A percentile compares a stretch with the other conserved stretches of the same genome.
These are phyloP conservation scores for Apistogramma diplotaenia DNA, from an alignment of 2,113 vertebrate genomes.

Conservation along the genomic window DNA sequence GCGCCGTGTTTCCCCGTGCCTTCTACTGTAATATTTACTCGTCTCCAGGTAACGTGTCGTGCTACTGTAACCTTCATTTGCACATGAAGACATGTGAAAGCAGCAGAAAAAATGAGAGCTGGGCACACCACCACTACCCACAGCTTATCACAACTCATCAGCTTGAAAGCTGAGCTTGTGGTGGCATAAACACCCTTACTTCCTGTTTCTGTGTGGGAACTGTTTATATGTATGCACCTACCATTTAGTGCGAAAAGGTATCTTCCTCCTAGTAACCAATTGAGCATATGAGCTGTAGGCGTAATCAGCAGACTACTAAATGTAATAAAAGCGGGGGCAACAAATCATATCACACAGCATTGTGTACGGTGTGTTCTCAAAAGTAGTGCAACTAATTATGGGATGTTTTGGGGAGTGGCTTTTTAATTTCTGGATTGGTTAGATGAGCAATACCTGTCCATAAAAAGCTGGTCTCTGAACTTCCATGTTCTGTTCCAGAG, in stretches of 20 bases:
- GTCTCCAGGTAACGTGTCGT: background rate
- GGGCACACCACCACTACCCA: background rate
- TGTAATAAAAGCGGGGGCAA: background rate
- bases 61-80: background rate
- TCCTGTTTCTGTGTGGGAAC: constrained; percentile 16
- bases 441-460: background rate
- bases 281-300: background rate
- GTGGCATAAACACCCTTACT: background rate
- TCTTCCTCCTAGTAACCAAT: background rate
- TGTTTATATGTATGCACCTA: background rate
- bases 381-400: background rate
- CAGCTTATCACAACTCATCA: background rate
- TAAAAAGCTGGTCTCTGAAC: background rate
- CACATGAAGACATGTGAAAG: background rate
- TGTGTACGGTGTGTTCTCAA: background rate
- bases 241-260: background rate
- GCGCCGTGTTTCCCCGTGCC: background rate
- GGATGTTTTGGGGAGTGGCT: background rate
- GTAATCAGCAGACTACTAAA: background rate
- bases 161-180: background rate
- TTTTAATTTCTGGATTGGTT: background rate
- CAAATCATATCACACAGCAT: background rate
- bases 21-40: background rate
- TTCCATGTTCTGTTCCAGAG: background rate
- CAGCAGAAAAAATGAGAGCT: background rate